These are phyloP conservation scores for Alouatta palliata DNA, from an alignment of 2,113 vertebrate genomes.

Conservation along the genomic window DNA sequence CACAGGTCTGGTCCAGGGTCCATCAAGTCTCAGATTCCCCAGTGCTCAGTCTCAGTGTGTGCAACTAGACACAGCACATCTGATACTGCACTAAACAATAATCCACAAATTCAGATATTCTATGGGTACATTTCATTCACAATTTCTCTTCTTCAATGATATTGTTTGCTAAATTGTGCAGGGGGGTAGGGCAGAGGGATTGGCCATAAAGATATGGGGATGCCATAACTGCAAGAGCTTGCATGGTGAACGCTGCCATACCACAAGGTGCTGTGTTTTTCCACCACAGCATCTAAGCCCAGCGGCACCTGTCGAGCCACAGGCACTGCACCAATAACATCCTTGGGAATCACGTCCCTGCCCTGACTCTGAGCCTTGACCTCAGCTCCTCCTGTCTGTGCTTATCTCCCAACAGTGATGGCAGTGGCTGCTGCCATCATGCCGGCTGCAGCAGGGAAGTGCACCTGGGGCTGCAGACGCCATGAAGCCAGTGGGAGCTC, in stretches of 20 bases:
- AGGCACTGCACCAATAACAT: accelerated
- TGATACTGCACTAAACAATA: not conserved
- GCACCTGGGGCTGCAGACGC: no score
- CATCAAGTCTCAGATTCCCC: not conserved
- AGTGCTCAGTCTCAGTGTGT: accelerated
- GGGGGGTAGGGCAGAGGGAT: accelerated
- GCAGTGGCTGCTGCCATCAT: no score
- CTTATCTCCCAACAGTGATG: not conserved
- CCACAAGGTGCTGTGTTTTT: accelerated
- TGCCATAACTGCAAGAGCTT: no score
- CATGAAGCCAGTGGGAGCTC: no score
- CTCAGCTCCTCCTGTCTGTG: accelerated
- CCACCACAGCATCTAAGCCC: accelerated
- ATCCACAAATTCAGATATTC: no score
- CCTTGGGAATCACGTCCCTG: no score
- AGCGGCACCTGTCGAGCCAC: accelerated
- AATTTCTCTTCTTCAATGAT: not conserved
- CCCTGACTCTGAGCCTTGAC: accelerated
- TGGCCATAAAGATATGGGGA: not conserved
- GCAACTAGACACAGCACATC: no score
- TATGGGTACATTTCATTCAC: not conserved
- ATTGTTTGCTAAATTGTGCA: not conserved
- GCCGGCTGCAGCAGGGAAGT: no score
- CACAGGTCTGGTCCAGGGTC: not conserved
- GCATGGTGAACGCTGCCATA: no score